Conservation (phyloP, 2,888 invertebrate species). For the Mimas tiliae region DNA sequence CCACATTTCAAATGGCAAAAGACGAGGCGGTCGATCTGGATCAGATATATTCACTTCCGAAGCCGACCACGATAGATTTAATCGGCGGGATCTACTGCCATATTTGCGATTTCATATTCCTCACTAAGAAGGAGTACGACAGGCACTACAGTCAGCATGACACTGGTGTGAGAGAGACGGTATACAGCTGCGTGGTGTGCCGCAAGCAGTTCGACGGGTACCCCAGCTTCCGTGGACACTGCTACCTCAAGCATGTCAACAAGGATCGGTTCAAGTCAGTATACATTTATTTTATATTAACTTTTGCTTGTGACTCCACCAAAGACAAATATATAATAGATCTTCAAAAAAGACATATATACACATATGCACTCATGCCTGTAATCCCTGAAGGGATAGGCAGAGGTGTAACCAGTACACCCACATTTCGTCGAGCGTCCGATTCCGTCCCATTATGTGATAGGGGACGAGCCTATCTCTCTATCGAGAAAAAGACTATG, state of each 20-base stretch:
- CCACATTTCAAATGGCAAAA: conserved; percentile 31
- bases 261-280: conserved; percentile 84
- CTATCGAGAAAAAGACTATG: no score
- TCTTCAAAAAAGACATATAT: no score
- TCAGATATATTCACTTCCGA: conserved; percentile 43
- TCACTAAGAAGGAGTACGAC: conserved; percentile 82
- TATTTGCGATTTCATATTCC: conserved; percentile 79
- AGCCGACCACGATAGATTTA: conserved; percentile 70
- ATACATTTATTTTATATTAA: conserved; percentile 10
- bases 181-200: conserved; percentile 85
- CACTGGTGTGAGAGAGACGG: conserved; percentile 50
- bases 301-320: conserved; percentile 1
- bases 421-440: no score
- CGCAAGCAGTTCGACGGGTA: conserved; percentile 81
- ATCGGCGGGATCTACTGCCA: conserved; percentile 84
- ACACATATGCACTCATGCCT: no score
- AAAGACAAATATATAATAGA: no score
- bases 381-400: no score
- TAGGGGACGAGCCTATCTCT: no score
- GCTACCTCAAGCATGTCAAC: conserved; percentile 82
- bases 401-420: no score
- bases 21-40: conserved; percentile 37
- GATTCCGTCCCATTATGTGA: no score
- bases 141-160: conserved; percentile 79
- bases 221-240: conserved; percentile 85